A percentile compares a stretch with the other conserved stretches of the same genome.
phyloP scores from a whole-genome alignment of 2,888 invertebrate species.

The Drosophila kuntzei region DNA sequence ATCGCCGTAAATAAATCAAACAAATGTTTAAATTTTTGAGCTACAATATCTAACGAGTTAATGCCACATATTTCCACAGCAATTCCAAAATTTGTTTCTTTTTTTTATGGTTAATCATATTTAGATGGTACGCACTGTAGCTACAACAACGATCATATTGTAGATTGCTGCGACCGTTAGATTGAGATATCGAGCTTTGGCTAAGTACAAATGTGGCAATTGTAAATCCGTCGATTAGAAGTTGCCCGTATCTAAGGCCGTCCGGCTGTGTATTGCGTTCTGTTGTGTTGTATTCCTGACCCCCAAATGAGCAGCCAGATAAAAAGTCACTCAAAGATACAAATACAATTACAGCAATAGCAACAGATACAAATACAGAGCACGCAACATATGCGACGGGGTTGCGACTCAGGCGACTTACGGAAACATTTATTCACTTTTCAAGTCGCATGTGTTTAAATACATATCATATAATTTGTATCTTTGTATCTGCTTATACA shows the following conservation, averaged over 20 bases:
- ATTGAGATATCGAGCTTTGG: constrained; percentile 2
- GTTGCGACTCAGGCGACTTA: not conserved
- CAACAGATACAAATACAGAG: not conserved
- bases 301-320: constrained; percentile 15
- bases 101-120: not conserved
- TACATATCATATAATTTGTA: constrained; percentile 1
- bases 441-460: not conserved
- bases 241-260: constrained; percentile 21
- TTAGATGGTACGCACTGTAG: not conserved
- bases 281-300: constrained; percentile 12
- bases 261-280: not conserved
- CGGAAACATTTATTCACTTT: constrained; percentile 8
- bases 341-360: not conserved
- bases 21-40: not conserved
- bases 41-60: not conserved
- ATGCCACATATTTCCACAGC: not conserved
- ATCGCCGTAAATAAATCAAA: not conserved
- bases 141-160: not conserved
- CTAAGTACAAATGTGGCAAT: constrained; percentile 13
- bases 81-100: not conserved
- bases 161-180: constrained; percentile 29
- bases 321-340: constrained; percentile 10
- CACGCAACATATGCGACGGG: constrained; percentile 3
- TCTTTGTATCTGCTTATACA: not conserved
- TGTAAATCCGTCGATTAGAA: constrained; percentile 21